Evolutionary conservation across 2,797 vertebrate genomes (phyloP).

Genomic region (Poecilia wingei): DNA sequence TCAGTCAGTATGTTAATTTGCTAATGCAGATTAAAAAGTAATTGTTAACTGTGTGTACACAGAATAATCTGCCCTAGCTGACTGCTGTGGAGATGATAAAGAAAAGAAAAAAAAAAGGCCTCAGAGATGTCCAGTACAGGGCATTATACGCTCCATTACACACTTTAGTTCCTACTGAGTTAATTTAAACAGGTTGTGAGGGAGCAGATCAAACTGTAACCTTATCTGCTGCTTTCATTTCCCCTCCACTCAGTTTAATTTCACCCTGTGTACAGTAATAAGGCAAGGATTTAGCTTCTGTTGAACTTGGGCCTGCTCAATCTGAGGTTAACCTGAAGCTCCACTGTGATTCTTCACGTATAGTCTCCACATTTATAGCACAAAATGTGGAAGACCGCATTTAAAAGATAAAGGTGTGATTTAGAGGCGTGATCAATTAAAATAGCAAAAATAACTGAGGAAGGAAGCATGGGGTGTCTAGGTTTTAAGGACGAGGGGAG

Average conservation of each 20-base stretch:
- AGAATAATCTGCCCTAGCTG: slow-evolving; percentile 78
- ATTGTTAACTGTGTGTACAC: slow-evolving; percentile 82
- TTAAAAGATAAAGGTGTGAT: neutral
- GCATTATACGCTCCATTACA: slow-evolving; percentile 77
- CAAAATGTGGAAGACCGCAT: neutral
- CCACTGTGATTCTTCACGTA: slow-evolving; percentile 2
- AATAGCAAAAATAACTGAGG: neutral
- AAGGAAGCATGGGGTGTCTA: neutral
- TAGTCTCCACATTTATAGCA: slow-evolving; percentile 1
- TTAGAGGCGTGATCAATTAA: neutral
- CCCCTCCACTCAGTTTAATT: slow-evolving; percentile 20
- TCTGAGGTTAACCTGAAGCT: slow-evolving; percentile 24
- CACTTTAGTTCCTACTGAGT: slow-evolving; percentile 58
- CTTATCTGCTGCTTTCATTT: slow-evolving; percentile 58
- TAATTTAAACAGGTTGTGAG: slow-evolving; percentile 59
- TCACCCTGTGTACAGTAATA: slow-evolving; percentile 49
- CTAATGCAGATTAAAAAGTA: slow-evolving; percentile 84
- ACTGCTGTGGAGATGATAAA: slow-evolving; percentile 77
- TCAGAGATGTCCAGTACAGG: slow-evolving; percentile 74
- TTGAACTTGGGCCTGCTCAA: slow-evolving; percentile 31
- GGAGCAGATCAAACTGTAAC: slow-evolving; percentile 51
- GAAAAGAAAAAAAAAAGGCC: slow-evolving; percentile 17
- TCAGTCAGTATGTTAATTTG: slow-evolving; percentile 84
- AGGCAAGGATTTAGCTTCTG: slow-evolving; percentile 38
- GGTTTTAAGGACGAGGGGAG: too few relatives aligned